Evolutionary conservation across 2,113 vertebrate genomes (phyloP), one percentile per base, ranked within the genome.

Genomic region (Nothoprocta pentlandii): DNA sequence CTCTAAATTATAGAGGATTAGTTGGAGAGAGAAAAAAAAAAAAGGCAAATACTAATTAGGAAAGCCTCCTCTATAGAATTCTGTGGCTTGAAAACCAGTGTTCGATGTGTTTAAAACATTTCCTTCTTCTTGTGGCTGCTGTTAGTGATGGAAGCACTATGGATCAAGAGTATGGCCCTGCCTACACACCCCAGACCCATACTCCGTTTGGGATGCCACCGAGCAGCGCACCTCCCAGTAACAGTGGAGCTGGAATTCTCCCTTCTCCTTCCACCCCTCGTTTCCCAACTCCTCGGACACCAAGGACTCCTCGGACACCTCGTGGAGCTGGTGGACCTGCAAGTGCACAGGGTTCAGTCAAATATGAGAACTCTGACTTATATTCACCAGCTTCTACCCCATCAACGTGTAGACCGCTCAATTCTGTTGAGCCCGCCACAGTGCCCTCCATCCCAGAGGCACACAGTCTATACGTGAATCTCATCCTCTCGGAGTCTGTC

Each of bases 391-490:
- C 99, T 5, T 99, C 99, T 70, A 99, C 99, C 1, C 99, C 99
- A 4, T 99, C 99, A 13, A 99, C 99, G 2, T 99, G 99, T 75
- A 97, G 99, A 84, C 99, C 99, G 1, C 98, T 99, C 22, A 99
- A 99, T 97, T 99, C 99, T 3, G 99, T 99, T 59, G 99, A 99
- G 87, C 99, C 99, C 4, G 98, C 99, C 41, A 99, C 99, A 1
- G 99, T 99, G 58, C 99, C 99, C 78, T 99, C 99, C 64, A 98
- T 99, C 93, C 99, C 99, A 0, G 99, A 99, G 97, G 99, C 99
- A 32, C 99, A 99, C 97, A 99, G 99, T 97, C 99, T 99, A 59
- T 99, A 99, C 12, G 99, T 99, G 77, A 99, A 98, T 79, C 99
- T 99, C 97, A 99, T 99, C 97, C 99, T 99, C 88, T 99, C 99